phyloP scores from a whole-genome alignment of 2,113 vertebrate species.

The Cephalophus harveyi region DNA sequence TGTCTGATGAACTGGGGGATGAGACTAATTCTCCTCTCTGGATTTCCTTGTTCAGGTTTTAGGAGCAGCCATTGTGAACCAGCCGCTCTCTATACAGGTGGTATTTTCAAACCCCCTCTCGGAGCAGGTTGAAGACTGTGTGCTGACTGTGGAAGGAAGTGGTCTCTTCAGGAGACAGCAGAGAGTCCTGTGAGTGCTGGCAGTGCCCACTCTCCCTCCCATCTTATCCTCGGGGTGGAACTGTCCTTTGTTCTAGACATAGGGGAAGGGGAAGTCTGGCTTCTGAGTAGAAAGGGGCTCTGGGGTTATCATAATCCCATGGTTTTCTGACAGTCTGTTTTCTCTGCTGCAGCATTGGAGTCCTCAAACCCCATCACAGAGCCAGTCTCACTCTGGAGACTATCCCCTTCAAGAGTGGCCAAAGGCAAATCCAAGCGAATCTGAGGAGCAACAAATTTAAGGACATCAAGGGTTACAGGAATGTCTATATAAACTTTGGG shows the following conservation, averaged over 20 bases:
- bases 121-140: conserved; percentile 68
- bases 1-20: neutral
- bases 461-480: conserved; percentile 76
- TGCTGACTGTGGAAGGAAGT: conserved; percentile 80
- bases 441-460: conserved; percentile 77
- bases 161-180: conserved; percentile 76
- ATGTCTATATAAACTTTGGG: conserved; percentile 53
- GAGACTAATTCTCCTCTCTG: neutral
- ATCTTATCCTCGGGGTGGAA: neutral
- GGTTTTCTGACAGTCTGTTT: conserved; percentile 10
- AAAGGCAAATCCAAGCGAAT: conserved; percentile 81
- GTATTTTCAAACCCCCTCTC: conserved; percentile 79
- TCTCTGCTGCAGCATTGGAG: conserved; percentile 61
- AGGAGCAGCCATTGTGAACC: conserved; percentile 51
- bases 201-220: neutral
- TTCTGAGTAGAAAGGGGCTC: neutral
- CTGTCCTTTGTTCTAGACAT: neutral
- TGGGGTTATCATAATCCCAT: neutral
- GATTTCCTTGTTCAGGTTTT: conserved; percentile 54
- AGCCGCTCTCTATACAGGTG: conserved; percentile 54
- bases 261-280: neutral
- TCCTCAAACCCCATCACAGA: conserved; percentile 67
- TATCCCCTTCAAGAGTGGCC: conserved; percentile 79
- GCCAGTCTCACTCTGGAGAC: conserved; percentile 76
- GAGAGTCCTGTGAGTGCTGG: conserved; percentile 66